Base-by-base conservation (phyloP, 2,797 vertebrate species). In the Potorous gilbertii region DNA sequence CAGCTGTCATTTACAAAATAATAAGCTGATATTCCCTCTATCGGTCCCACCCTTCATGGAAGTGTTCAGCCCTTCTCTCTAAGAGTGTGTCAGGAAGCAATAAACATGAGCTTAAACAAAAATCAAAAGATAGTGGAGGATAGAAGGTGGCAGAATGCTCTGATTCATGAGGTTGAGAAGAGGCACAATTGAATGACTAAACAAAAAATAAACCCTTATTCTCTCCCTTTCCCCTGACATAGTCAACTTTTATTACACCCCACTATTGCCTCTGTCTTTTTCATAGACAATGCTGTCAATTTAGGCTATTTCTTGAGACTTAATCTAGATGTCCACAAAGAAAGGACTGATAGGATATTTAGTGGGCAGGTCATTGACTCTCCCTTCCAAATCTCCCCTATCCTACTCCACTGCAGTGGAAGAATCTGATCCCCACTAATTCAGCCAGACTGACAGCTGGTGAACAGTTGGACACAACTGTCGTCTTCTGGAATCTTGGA, bases 391-490 rank as follows among this genome's bases (percentile, higher is more conserved):
- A 11, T 3, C 0, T 57, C 90, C 46, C 91, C n/a, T 87, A 14
- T 90, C 95, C 46, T 87, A 87, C 93, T 94, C 74, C 21, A 50
- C 66, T 96, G 94, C 13, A 59, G 89, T 95, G 94, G 94, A 87
- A 50, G 54, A n/a, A 57, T 91, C 54, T 3, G 54, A 59, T n/a
- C 31, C 46, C 74, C 24, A 62, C 89, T 18, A 52, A 31, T 90
- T 90, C 56, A 57, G 93, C 96, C 94, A 93, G 92, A 92, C 90
- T 90, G 97, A 97, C 96, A 98, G 97, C 98, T 98, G 98, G 62
- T 91, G 90, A 94, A 91, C 96, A 97, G 95, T 97, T 97, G 98
- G 95, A 93, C n/a, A 93, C 97, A 96, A 95, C 96, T 94, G 97
- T 97, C 92, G 94, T 90, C 81, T 95, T 89, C 95, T 96, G 92